A percentile compares a stretch with the other conserved stretches of the same genome.
phyloP scores from a whole-genome alignment of 2,797 vertebrate genomes.

The Anolis apletophallus region DNA sequence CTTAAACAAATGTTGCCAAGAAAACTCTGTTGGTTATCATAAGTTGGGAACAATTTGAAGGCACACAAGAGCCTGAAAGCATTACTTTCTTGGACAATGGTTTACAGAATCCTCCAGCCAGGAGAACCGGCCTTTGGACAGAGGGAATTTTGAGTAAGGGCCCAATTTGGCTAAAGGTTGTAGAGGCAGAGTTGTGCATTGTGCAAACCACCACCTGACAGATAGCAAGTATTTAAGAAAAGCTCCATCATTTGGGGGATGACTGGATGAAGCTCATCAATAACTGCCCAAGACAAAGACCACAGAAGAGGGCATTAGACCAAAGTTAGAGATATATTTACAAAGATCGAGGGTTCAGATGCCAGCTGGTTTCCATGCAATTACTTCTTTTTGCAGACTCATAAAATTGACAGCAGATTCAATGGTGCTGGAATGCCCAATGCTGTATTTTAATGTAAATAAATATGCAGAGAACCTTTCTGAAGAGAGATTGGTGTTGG shows the following conservation, averaged over 20 bases:
- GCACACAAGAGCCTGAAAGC: no score
- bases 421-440: neutral
- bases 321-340: neutral
- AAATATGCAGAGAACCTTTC: neutral
- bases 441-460: conserved; percentile 42
- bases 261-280: neutral
- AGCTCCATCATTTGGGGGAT: neutral
- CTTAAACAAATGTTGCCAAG: no score
- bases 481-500: neutral
- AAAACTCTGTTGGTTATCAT: no score
- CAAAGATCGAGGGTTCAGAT: neutral
- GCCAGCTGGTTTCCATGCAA: neutral
- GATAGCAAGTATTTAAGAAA: neutral
- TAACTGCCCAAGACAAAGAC: neutral
- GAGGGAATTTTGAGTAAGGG: no score
- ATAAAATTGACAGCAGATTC: conserved; percentile 17
- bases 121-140: no score
- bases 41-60: no score
- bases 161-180: no score
- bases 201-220: no score
- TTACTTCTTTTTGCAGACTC: neutral
- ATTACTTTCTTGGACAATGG: no score
- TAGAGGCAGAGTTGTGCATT: no score
- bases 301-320: no score
- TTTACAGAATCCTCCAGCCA: no score